Base-by-base conservation (phyloP, 2,797 vertebrate genomes). In the Microctenopoma steveboyesi region DNA sequence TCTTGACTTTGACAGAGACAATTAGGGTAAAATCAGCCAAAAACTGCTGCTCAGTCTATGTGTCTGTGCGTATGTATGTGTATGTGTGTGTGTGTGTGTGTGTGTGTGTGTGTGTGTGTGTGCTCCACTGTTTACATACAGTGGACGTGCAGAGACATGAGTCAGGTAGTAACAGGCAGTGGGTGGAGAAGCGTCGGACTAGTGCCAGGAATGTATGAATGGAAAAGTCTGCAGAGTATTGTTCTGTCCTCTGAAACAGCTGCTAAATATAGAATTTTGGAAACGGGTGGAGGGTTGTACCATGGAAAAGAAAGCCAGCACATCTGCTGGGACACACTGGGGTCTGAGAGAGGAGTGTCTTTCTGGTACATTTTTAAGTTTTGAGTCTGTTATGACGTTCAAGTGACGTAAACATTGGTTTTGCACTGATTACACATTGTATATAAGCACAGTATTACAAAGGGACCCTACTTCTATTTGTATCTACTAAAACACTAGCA, bases 261-360 rank as follows among this genome's bases (percentile, higher is more conserved):
- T 86, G 84, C 85, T 92, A 93, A 92, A 91, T 89, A 91, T 92
- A 93, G 89, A 64, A 76, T 87, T 76, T 88, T 70, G 78, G 81
- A 89, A 22, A 22, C 22, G 22, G 22, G 22, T 22, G 22, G 22
- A 88, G 85, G 78, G 80, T 76, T 83, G 79, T 74, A 73, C 65
- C 64, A 62, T 85, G 74, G 74, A 89, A 82, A 74, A 76, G 69
- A 62, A 76, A 78, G 77, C 78, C 74, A 64, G 68, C 80, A 78
- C 35, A 67, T 84, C 74, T 83, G 72, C 76, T 69, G 72, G 76
- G 68, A 89, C 59, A 76, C 57, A 73, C 53, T 59, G 72, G 63
- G 72, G 77, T 86, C 76, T 50, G 57, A 56, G 58, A 86, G 62
- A 74, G 46, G 58, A 22, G 30, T 15, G 4, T 13, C 13, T 16